Evolutionary conservation across 2,888 invertebrate genomes (phyloP).

Genomic region (Drosophila borborema): DNA sequence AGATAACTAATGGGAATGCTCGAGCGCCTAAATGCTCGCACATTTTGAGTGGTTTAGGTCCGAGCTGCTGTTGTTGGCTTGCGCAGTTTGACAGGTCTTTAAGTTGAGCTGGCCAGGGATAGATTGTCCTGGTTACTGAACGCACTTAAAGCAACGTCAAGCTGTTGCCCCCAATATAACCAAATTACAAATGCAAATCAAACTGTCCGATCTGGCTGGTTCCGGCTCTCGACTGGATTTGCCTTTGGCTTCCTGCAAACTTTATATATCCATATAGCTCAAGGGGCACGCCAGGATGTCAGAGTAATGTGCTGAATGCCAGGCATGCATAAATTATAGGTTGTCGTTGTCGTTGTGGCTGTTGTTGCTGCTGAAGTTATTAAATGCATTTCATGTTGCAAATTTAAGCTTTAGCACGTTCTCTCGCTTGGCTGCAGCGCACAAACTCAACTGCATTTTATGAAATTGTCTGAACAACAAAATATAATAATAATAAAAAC

Average conservation of each 20-base stretch:
- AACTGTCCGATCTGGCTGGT: constrained; percentile 53
- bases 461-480: constrained; percentile 20
- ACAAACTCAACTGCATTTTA: constrained; percentile 25
- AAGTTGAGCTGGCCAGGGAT: constrained; percentile 13
- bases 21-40: constrained; percentile 22
- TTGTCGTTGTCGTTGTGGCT: neutral
- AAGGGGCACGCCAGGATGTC: constrained; percentile 29
- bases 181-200: constrained; percentile 62
- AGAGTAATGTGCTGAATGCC: constrained; percentile 40
- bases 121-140: neutral
- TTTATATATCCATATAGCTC: constrained; percentile 1
- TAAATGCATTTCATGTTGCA: constrained; percentile 57
- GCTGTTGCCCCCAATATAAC: constrained; percentile 37
- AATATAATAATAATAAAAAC: neutral
- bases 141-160: constrained; percentile 45
- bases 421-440: constrained; percentile 4
- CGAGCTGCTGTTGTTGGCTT: neutral
- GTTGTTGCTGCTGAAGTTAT: constrained; percentile 33
- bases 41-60: constrained; percentile 10
- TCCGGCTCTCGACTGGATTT: constrained; percentile 33
- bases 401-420: constrained; percentile 40
- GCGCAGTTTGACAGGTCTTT: constrained; percentile 31
- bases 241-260: constrained; percentile 18
- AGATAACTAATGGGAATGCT: constrained; percentile 48
- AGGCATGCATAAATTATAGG: constrained; percentile 57